phyloP scores from a whole-genome alignment of 2,113 vertebrate species.

The Asarcornis scutulata region DNA sequence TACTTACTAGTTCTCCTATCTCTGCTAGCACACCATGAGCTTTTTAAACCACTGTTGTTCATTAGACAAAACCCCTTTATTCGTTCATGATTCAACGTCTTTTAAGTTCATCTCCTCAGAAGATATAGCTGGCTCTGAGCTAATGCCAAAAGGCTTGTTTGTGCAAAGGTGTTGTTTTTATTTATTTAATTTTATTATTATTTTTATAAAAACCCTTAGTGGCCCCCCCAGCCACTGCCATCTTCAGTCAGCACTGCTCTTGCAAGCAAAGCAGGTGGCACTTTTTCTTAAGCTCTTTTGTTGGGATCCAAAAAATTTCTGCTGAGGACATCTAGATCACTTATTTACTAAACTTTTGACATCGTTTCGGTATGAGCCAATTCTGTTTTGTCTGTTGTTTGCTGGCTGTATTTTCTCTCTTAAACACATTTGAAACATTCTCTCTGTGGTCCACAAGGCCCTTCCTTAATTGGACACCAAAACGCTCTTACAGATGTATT shows the following conservation, averaged over 20 bases:
- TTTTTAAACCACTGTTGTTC: neutral
- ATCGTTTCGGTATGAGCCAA: neutral
- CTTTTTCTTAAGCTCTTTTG: neutral
- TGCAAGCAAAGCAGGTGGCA: neutral
- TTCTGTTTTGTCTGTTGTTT: neutral
- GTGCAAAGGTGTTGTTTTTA: neutral
- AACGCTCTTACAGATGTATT: neutral
- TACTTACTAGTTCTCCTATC: neutral
- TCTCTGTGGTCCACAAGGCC: neutral
- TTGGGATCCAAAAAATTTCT: neutral
- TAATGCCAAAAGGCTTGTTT: neutral
- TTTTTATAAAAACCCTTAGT: neutral
- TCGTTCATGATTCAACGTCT: neutral
- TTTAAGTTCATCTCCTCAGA: conserved; percentile 30
- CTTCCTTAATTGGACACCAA: neutral
- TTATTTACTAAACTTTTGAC: neutral
- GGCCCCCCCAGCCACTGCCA: neutral
- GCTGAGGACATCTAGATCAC: neutral
- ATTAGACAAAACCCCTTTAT: neutral
- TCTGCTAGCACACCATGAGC: neutral
- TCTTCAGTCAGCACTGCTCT: neutral
- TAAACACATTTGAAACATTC: neutral
- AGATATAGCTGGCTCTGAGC: neutral
- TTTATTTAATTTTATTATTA: neutral
- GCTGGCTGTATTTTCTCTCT: neutral